phyloP scores from a whole-genome alignment of 2,113 vertebrate species.

The Gambusia affinis region DNA sequence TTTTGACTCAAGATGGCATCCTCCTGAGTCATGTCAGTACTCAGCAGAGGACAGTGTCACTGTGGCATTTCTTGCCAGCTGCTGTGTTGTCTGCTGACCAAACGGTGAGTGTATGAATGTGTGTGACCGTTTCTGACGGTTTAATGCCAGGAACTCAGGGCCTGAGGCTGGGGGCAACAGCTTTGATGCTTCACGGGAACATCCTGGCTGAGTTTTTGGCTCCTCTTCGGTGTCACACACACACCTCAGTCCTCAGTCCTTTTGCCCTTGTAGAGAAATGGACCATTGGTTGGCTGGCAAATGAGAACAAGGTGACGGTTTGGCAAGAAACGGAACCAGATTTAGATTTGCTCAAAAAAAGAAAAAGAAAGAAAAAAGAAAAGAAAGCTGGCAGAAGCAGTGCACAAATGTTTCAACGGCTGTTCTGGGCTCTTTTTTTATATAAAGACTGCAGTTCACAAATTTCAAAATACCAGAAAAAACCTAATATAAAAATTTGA shows the following conservation, averaged over 20 bases:
- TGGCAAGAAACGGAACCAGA: constrained; percentile 54
- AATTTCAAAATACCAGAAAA: constrained; percentile 15
- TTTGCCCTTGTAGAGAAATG: constrained; percentile 12
- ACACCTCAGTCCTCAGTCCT: constrained; percentile 18
- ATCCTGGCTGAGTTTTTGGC: constrained; percentile 62
- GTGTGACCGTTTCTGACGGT: constrained; percentile 24
- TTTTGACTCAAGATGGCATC: constrained; percentile 2
- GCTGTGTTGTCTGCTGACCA: constrained; percentile 46
- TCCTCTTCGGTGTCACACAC: constrained; percentile 16
- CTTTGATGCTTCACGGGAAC: constrained; percentile 69
- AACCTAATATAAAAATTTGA: constrained; percentile 9
- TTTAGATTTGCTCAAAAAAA: constrained; percentile 55
- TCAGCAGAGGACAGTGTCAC: constrained; percentile 49
- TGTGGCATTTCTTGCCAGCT: constrained; percentile 36
- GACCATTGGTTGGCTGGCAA: constrained; percentile 18
- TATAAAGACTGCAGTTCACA: constrained; percentile 11
- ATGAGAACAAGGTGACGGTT: constrained; percentile 51
- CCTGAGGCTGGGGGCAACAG: constrained; percentile 57
- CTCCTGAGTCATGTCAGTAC: constrained; percentile 19
- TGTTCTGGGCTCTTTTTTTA: constrained; percentile 46
- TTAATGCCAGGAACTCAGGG: constrained; percentile 52
- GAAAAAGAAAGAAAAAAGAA: constrained; percentile 30
- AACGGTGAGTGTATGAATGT: constrained; percentile 17
- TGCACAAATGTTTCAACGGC: constrained; percentile 51
- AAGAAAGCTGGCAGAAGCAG: constrained; percentile 44